A percentile compares a stretch with the other conserved stretches of the same genome.
phyloP scores from a whole-genome alignment of 2,888 invertebrate genomes.

The Andrena flavipes region DNA sequence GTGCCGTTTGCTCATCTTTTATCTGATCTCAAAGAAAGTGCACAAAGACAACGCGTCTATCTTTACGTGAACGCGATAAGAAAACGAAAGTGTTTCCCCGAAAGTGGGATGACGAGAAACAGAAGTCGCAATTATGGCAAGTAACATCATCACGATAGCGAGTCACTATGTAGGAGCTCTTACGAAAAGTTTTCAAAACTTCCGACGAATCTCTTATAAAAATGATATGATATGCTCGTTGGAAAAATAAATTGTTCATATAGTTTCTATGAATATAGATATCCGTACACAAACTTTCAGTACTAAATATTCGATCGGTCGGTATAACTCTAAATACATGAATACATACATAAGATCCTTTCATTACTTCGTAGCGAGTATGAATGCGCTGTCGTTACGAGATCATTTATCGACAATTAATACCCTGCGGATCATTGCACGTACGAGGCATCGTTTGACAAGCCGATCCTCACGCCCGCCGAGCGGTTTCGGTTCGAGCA shows the following conservation, averaged over 20 bases:
- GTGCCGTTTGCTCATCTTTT: slow-evolving; percentile 19
- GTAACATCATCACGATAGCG: slow-evolving; percentile 67
- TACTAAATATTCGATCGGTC: slow-evolving; percentile 81
- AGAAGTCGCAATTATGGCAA: slow-evolving; percentile 63
- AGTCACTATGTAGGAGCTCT: slow-evolving; percentile 61
- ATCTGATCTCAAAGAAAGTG: slow-evolving; percentile 31
- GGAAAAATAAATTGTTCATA: slow-evolving; percentile 84
- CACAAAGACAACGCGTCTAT: slow-evolving; percentile 31
- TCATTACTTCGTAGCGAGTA: slow-evolving; percentile 72
- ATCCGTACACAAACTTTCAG: slow-evolving; percentile 81
- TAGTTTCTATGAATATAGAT: slow-evolving; percentile 83
- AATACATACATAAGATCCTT: slow-evolving; percentile 72
- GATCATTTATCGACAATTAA: slow-evolving; percentile 58
- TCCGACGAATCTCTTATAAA: slow-evolving; percentile 81
- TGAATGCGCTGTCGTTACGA: slow-evolving; percentile 63
- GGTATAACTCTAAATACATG: slow-evolving; percentile 79
- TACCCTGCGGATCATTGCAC: slow-evolving; percentile 72
- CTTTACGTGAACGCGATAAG: slow-evolving; percentile 22
- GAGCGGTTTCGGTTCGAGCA: background rate
- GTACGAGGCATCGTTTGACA: slow-evolving; percentile 41
- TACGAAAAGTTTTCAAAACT: slow-evolving; percentile 68
- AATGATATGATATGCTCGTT: slow-evolving; percentile 85
- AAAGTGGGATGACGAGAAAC: slow-evolving; percentile 34
- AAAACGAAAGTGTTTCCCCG: slow-evolving; percentile 36
- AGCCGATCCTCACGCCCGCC: slow-evolving; percentile 27